phyloP scores from a whole-genome alignment of 2,888 invertebrate genomes.

The Ennomos fuscantarius region DNA sequence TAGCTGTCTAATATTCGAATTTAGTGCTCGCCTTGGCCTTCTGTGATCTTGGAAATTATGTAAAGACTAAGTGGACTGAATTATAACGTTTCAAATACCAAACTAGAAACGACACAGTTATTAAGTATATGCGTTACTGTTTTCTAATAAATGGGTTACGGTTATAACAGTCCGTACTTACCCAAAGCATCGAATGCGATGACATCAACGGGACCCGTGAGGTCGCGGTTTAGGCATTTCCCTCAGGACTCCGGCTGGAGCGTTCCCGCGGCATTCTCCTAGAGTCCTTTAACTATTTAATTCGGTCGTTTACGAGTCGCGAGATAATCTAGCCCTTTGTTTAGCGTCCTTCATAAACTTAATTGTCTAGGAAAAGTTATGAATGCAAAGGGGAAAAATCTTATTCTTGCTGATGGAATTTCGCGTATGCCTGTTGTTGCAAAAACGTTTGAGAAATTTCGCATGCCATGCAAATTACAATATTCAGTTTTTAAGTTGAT shows the following conservation, averaged over 20 bases:
- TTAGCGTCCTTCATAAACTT: conserved; percentile 71
- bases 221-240: conserved; percentile 25
- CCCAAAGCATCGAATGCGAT: conserved; percentile 6
- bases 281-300: conserved; percentile 67
- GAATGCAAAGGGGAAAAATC: conserved; percentile 52
- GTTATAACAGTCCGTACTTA: too few species aligned
- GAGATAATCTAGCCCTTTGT: conserved; percentile 76
- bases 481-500: conserved; percentile 14
- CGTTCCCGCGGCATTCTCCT: conserved; percentile 54
- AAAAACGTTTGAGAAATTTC: conserved; percentile 25
- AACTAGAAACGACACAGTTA: too few species aligned
- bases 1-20: conserved; percentile 13
- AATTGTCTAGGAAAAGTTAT: conserved; percentile 52
- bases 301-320: conserved; percentile 68
- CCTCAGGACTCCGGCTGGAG: conserved; percentile 47
- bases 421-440: conserved; percentile 21
- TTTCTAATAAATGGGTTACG: too few species aligned
- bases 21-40: conserved; percentile 30
- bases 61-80: conserved; percentile 5
- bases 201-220: conserved; percentile 2
- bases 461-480: conserved; percentile 25
- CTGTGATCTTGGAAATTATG: conserved; percentile 22
- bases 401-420: conserved; percentile 32
- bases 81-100: conserved; percentile 4
- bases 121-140: too few species aligned